Evolutionary conservation across 1,140 invertebrate genomes (phyloP).

Genomic region (Pissodes strobi): DNA sequence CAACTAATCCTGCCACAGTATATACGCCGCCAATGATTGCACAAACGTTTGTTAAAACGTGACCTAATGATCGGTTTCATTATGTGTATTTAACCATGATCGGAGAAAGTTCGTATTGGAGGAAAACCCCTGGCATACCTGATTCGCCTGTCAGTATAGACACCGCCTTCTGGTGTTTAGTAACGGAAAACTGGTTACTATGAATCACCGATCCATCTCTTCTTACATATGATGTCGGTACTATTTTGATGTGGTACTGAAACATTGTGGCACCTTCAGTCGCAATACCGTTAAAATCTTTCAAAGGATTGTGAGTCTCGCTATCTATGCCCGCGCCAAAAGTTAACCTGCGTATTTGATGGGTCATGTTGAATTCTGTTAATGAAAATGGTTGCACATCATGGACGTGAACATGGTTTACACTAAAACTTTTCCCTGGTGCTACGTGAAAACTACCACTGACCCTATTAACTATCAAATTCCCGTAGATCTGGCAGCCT

Average conservation of each 20-base stretch:
- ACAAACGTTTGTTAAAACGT: constrained; percentile 93
- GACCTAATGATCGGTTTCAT: constrained; percentile 85
- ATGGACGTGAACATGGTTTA: constrained; percentile 94
- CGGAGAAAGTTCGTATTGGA: constrained; percentile 96
- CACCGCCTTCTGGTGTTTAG: constrained; percentile 82
- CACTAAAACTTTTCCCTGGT: constrained; percentile 90
- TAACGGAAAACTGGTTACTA: constrained; percentile 96
- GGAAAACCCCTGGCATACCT: constrained; percentile 94
- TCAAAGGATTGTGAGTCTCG: constrained; percentile 89
- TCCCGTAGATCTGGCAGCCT: constrained; percentile 94
- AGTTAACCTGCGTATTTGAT: constrained; percentile 88
- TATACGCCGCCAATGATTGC: constrained; percentile 76
- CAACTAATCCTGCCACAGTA: constrained; percentile 89
- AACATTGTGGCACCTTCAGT: constrained; percentile 91
- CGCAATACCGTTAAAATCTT: constrained; percentile 73
- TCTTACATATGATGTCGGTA: constrained; percentile 88
- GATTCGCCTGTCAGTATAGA: constrained; percentile 72
- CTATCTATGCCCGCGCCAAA: constrained; percentile 88
- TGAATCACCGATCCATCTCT: constrained; percentile 73
- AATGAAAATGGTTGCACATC: constrained; percentile 89
- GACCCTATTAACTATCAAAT: constrained; percentile 93
- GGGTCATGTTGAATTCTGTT: constrained; percentile 87
- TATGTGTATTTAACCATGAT: constrained; percentile 97
- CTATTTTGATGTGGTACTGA: constrained; percentile 97
- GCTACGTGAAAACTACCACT: constrained; percentile 96